phyloP scores from a whole-genome alignment of 2,113 vertebrate species.

The Oriolus oriolus region DNA sequence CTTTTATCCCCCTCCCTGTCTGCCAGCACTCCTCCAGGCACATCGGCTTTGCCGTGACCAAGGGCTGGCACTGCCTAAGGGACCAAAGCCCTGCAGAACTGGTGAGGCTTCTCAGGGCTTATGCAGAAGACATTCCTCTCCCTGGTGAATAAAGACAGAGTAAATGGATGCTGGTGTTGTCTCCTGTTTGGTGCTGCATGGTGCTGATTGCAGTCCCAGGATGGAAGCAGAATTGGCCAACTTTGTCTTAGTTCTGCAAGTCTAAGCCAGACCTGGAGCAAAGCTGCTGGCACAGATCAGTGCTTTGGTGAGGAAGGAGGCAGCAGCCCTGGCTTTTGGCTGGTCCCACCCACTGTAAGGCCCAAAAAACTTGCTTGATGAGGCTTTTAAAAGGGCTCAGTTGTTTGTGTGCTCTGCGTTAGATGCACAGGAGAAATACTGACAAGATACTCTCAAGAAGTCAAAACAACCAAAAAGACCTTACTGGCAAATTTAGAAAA shows the following conservation, averaged over 20 bases:
- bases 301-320: background rate
- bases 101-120: background rate
- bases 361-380: fast-evolving
- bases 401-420: background rate
- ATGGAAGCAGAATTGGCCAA: background rate
- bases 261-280: background rate
- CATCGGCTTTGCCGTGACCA: background rate
- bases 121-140: background rate
- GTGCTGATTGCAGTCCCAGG: background rate
- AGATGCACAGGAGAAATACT: background rate
- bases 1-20: background rate
- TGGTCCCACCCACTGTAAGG: background rate
- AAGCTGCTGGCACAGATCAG: background rate
- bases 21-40: background rate
- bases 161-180: background rate
- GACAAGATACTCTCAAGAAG: fast-evolving
- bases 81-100: background rate
- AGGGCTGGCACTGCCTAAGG: background rate
- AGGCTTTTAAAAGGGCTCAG: background rate
- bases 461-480: background rate
- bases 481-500: background rate
- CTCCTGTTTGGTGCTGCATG: background rate
- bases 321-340: background rate
- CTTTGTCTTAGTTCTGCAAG: background rate
- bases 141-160: constrained; percentile 22